Evolutionary conservation across 2,888 invertebrate species (phyloP).

Genomic region (Epinotia nisella): DNA sequence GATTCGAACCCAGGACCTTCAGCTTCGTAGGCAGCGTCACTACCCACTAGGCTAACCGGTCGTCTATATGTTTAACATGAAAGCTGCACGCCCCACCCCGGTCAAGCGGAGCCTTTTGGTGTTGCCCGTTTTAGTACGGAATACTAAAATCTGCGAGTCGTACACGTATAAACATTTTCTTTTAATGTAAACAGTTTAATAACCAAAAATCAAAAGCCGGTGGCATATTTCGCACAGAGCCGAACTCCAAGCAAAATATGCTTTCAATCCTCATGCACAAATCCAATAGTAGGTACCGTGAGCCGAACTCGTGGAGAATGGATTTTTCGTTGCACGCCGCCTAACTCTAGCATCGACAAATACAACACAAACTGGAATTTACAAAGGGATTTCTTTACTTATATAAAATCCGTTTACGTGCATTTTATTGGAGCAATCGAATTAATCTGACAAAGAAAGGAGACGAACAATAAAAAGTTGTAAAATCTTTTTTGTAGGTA

Average conservation of each 20-base stretch:
- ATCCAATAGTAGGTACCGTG: constrained; percentile 34
- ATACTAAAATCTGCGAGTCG: too few species aligned
- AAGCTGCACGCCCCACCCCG: too few species aligned
- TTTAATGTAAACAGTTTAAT: too few species aligned
- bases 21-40: too few species aligned
- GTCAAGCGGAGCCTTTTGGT: too few species aligned
- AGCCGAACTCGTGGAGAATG: constrained; percentile 26
- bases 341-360: constrained; percentile 24
- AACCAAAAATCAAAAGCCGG: too few species aligned
- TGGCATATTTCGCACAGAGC: not conserved
- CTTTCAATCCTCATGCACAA: constrained; percentile 32
- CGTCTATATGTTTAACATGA: too few species aligned
- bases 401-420: constrained; percentile 12
- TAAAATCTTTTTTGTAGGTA: constrained; percentile 38
- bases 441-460: constrained; percentile 31
- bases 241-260: constrained; percentile 26
- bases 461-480: constrained; percentile 31
- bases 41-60: too few species aligned
- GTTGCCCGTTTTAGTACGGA: too few species aligned
- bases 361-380: constrained; percentile 15
- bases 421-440: constrained; percentile 31
- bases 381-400: constrained; percentile 10
- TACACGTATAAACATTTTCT: too few species aligned
- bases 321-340: constrained; percentile 18
- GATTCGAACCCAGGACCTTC: too few species aligned